Conservation (phyloP, 2,797 vertebrate species). For the Poeciliopsis presidionis region DNA sequence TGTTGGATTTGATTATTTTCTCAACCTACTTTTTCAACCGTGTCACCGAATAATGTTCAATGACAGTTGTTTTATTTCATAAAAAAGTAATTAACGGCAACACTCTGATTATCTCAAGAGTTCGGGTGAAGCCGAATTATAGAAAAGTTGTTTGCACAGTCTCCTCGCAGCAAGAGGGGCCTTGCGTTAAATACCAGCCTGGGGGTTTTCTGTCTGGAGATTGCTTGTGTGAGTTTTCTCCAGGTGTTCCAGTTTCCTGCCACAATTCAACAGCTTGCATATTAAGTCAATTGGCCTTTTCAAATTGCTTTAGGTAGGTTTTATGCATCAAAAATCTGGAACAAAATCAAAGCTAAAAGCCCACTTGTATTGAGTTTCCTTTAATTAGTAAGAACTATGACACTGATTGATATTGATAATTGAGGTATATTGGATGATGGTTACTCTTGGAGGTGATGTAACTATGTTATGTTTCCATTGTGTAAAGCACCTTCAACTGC, state of each 20-base stretch:
- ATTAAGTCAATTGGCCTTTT: not conserved
- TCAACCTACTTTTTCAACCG: not conserved
- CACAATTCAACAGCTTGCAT: not conserved
- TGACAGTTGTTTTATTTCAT: slow-evolving; percentile 8
- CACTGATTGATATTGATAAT: too few relatives aligned
- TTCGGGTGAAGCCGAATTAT: not conserved
- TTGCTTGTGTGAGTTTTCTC: not conserved
- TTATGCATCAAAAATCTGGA: too few relatives aligned
- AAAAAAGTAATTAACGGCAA: slow-evolving; percentile 4
- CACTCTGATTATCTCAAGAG: not conserved
- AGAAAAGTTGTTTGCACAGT: not conserved
- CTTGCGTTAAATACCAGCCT: not conserved
- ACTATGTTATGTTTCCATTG: too few relatives aligned
- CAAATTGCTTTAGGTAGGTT: not conserved
- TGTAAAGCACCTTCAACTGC: too few relatives aligned
- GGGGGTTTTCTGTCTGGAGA: not conserved
- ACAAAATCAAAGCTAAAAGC: too few relatives aligned
- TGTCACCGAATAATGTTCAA: slow-evolving; percentile 10
- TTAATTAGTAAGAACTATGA: too few relatives aligned
- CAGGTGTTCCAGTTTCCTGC: not conserved
- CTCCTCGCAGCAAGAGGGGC: not conserved
- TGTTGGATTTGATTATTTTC: slow-evolving; percentile 8
- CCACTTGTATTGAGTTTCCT: too few relatives aligned
- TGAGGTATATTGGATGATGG: too few relatives aligned
- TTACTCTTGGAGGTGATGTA: too few relatives aligned